Percentiles rank a stretch among this genome's conserved stretches.
phyloP scores from a whole-genome alignment of 2,113 vertebrate species.

The Xenopus laevis region DNA sequence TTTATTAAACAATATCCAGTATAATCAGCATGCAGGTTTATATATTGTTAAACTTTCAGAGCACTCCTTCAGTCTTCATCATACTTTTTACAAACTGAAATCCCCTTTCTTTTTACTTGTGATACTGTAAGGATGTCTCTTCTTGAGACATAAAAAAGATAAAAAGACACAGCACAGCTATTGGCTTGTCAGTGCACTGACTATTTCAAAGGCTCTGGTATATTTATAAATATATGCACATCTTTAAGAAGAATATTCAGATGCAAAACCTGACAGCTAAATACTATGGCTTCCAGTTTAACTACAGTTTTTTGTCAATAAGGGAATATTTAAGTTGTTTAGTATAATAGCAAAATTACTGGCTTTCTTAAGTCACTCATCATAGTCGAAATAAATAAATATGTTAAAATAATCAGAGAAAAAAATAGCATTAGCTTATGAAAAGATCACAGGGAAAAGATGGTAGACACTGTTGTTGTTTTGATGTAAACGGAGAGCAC shows the following conservation, averaged over 20 bases:
- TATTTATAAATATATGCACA: not conserved
- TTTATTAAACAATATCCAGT: no score
- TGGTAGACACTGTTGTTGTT: constrained; percentile 16
- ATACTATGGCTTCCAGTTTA: constrained; percentile 26
- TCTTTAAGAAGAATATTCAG: constrained; percentile 38
- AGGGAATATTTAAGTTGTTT: constrained; percentile 37
- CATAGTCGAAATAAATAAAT: constrained; percentile 36
- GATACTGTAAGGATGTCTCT: constrained; percentile 30
- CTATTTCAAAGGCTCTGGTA: constrained; percentile 31
- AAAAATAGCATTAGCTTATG: constrained; percentile 34
- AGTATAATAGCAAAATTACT: constrained; percentile 31
- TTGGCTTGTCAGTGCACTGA: constrained; percentile 43
- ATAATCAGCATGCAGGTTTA: no score
- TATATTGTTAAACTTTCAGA: no score
- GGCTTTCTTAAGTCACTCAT: constrained; percentile 41
- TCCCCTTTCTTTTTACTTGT: constrained; percentile 25
- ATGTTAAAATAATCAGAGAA: constrained; percentile 31
- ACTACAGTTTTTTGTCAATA: not conserved
- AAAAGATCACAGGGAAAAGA: constrained; percentile 27
- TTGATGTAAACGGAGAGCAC: not conserved
- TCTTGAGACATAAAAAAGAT: constrained; percentile 17
- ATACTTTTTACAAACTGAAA: not conserved
- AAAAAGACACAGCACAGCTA: constrained; percentile 32
- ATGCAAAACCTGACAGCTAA: not conserved
- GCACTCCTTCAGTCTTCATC: not conserved